Evolutionary conservation across 2,113 vertebrate genomes (phyloP).

Genomic region (Melanerpes aurifrons): DNA sequence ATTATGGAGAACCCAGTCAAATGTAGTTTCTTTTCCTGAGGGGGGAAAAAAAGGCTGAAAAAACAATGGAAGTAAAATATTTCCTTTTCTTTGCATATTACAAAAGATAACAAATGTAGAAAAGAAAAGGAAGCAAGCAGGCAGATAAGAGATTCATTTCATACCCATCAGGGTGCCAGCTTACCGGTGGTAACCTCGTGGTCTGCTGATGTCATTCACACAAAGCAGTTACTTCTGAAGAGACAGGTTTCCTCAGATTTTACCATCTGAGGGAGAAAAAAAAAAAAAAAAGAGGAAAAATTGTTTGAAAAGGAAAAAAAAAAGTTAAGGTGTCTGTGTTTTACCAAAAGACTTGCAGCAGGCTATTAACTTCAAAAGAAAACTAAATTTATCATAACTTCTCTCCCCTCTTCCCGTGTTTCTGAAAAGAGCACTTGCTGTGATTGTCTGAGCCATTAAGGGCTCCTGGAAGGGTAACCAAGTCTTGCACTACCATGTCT

Average conservation of each 20-base stretch:
- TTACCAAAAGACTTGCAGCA: conserved; percentile 70
- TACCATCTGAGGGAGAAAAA: conserved; percentile 48
- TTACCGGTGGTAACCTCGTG: conserved; percentile 56
- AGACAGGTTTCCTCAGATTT: conserved; percentile 64
- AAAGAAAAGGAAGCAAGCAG: conserved; percentile 38
- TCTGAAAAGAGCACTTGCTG: conserved; percentile 58
- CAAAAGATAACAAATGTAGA: conserved; percentile 25
- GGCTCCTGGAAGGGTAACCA: conserved; percentile 22
- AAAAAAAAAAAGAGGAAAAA: conserved; percentile 61
- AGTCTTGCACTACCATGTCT: conserved; percentile 4
- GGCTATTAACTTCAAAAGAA: conserved; percentile 77
- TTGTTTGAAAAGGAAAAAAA: conserved; percentile 62
- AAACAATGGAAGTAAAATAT: conserved; percentile 39
- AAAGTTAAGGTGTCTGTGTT: conserved; percentile 67
- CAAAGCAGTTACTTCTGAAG: conserved; percentile 71
- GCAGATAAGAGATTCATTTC: conserved; percentile 53
- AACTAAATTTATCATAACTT: conserved; percentile 65
- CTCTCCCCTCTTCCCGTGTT: conserved; percentile 5
- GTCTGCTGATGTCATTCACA: conserved; percentile 57
- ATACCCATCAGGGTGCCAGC: conserved; percentile 61
- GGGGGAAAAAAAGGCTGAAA: background rate
- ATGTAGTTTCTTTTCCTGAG: background rate
- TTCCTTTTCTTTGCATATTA: conserved; percentile 63
- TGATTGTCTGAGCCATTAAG: conserved; percentile 31
- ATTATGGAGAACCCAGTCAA: conserved; percentile 7